Conservation (phyloP, 2,888 invertebrate genomes). For the Lutraria lutraria region DNA sequence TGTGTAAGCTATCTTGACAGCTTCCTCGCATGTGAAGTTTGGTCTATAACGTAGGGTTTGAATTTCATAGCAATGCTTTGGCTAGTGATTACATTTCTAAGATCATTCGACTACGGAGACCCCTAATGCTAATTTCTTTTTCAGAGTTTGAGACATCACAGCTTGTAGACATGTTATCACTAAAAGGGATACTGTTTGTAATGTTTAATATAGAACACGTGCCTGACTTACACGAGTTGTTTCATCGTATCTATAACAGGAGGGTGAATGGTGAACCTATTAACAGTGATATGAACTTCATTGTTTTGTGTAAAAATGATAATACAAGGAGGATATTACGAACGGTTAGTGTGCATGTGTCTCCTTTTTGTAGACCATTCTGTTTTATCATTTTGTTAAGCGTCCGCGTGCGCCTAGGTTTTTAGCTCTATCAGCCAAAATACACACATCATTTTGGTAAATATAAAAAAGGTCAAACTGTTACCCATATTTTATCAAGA, state of each 20-base stretch:
- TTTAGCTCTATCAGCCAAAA: neutral
- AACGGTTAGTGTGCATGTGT: conserved; percentile 28
- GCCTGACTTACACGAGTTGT: conserved; percentile 24
- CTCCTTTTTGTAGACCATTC: no score
- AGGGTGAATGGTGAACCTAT: conserved; percentile 21
- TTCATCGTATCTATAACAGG: conserved; percentile 37
- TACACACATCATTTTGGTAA: neutral
- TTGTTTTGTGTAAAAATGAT: conserved; percentile 47
- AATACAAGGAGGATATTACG: conserved; percentile 41
- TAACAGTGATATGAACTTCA: conserved; percentile 34
- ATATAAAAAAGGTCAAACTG: no score
- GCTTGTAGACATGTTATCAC: conserved; percentile 48
- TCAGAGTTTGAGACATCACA: conserved; percentile 38
- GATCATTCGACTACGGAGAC: neutral
- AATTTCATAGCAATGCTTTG: no score
- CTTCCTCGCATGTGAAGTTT: no score
- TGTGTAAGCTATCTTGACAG: no score
- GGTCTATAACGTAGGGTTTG: no score
- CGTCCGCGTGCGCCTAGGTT: no score
- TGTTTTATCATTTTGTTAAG: no score
- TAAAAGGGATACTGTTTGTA: conserved; percentile 38
- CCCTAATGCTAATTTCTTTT: neutral
- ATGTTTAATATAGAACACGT: conserved; percentile 52
- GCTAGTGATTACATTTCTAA: no score
- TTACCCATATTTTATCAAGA: no score